A percentile compares a stretch with the other conserved stretches of the same genome.
Evolutionary conservation across 2,888 invertebrate genomes (phyloP).

Genomic region (Sympetrum striolatum): DNA sequence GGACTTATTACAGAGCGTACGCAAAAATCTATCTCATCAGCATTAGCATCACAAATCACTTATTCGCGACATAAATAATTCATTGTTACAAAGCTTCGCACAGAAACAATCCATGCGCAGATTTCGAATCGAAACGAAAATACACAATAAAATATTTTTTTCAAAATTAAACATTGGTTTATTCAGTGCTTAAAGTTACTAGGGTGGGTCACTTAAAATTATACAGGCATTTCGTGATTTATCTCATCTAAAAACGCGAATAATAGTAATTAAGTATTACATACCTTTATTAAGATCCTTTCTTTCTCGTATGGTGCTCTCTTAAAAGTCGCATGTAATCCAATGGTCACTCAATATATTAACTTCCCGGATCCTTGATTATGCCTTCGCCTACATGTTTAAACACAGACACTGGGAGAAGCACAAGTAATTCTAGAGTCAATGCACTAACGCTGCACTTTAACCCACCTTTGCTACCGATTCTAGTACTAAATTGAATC

Average conservation of each 20-base stretch:
- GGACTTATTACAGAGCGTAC: no score
- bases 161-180: no score
- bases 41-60: no score
- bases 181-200: no score
- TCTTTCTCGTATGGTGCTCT: background rate
- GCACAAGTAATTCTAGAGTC: background rate
- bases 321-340: background rate
- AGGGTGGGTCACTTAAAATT: background rate
- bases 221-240: background rate
- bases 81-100: no score
- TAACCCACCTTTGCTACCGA: background rate
- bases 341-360: background rate
- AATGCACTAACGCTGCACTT: background rate
- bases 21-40: no score
- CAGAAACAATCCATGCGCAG: no score
- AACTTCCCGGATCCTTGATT: background rate
- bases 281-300: background rate
- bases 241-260: background rate
- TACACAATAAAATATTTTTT: no score
- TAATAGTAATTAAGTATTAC: background rate
- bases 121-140: no score
- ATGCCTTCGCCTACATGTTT: slow-evolving; percentile 14
- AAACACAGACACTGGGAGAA: background rate
- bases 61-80: no score
- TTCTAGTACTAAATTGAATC: slow-evolving; percentile 9